Percentiles rank a stretch among this genome's conserved stretches.
These are phyloP conservation scores for Ploceus nigricollis DNA, from an alignment of 2,113 vertebrate genomes.

Conservation along the genomic window DNA sequence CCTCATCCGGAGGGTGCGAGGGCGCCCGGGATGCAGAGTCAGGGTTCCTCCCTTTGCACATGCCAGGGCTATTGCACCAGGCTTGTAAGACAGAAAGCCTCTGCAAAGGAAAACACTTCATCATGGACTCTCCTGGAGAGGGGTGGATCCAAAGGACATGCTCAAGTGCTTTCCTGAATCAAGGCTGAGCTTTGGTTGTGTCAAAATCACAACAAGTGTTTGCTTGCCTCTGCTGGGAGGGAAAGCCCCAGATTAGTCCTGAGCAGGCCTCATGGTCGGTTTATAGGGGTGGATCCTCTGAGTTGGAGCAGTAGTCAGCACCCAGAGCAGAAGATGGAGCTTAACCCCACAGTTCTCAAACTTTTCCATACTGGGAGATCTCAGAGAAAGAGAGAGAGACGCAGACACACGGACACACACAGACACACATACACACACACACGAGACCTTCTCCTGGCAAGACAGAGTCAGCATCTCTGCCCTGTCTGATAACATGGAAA, in stretches of 20 bases:
- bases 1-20: not conserved
- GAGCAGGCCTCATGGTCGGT: conserved; percentile 25
- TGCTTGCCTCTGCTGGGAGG: conserved; percentile 49
- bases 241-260: conserved; percentile 42
- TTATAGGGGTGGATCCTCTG: conserved; percentile 39
- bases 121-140: not conserved
- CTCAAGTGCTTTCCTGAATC: conserved; percentile 56
- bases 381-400: conserved; percentile 57
- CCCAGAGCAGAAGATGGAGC: conserved; percentile 45
- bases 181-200: conserved; percentile 42
- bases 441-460: conserved; percentile 23
- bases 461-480: not conserved
- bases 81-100: not conserved
- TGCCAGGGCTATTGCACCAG: not conserved
- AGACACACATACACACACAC: not conserved
- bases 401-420: not conserved
- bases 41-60: conserved; percentile 27
- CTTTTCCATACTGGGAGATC: conserved; percentile 49
- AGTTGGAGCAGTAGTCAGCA: conserved; percentile 48
- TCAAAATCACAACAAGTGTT: conserved; percentile 31
- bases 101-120: conserved; percentile 35
- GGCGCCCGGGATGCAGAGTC: not conserved
- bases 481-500: conserved; percentile 34
- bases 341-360: conserved; percentile 53
- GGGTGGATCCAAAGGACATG: conserved; percentile 43